Evolutionary conservation across 2,113 vertebrate species (phyloP), one percentile per base, ranked within the genome.

Genomic region (Sander lucioperca): DNA sequence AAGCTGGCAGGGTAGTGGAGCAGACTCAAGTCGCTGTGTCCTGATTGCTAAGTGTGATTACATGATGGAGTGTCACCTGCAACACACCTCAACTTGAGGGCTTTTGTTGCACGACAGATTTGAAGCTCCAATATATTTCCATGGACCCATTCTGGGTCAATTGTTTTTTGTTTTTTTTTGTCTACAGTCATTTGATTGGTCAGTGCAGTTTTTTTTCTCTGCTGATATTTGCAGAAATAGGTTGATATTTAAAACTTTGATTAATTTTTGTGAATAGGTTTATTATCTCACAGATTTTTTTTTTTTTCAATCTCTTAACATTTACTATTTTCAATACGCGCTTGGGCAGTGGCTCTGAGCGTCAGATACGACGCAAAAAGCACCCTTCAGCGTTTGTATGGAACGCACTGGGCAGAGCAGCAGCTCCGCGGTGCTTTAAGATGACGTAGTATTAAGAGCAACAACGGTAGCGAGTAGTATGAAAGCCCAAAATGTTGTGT

Each of bases 31-130:
- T 59, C 19, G 7, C 74, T 59, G 63, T 61, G 64, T 70, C 74
- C 83, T 80, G 74, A 88, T 85, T 68, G 69, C 43, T 57, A 15
- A 64, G 65, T 62, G 75, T 30, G 67, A 80, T 86, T 58, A 67
- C 56, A 57, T 68, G 71, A 30, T 45, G 57, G 45, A 57, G 53
- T 50, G 47, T 58, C 33, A 43, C 33, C 54, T 6, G 47, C 36
- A 36, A 27, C 70, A 72, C 61, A 25, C 25, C 25, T 25, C 25
- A 25, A 25, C 25, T 25, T 25, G 25, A 25, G 14, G 7, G 23
- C 36, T 48, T 62, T 74, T 74, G 71, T 18, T 48, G 14, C 53
- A 19, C 19, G 2, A 43, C 51, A 25, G 13, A 15, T 59, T 61
- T 36, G 6, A 36, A 6, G 23, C 4, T 69, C 16, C 6, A 30